Base-by-base conservation (phyloP, 2,113 vertebrate genomes). In the Pontoporia blainvillei region DNA sequence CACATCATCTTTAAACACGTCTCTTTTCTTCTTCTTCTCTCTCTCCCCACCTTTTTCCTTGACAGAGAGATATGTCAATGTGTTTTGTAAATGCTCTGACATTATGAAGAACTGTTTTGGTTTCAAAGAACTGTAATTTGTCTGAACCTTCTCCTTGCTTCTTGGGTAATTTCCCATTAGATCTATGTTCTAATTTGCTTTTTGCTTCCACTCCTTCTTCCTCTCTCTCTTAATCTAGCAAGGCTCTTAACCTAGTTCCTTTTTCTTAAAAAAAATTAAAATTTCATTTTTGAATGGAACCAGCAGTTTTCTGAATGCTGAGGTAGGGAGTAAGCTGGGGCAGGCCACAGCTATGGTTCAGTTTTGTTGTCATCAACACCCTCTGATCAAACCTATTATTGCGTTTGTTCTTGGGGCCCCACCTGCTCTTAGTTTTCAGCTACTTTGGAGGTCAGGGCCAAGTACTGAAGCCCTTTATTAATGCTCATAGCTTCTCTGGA, bases 151-250 rank as follows among this genome's bases (percentile, higher is more conserved):
- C 10, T n/a, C 31, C 39, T n/a, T 72, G 4, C 29, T 82, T 87
- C 86, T 91, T 78, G 36, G 27, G 61, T 85, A 85, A 81, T 91
- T 95, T 91, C 64, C 64, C 87, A 86, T 69, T 95, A 88, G 67
- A 52, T 52, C 54, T 61, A 44, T 59, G 54, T 36, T 79, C 12
- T 85, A 83, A 76, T 76, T 87, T 92, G 61, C 27, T 57, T 82
- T 72, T 86, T 93, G 49, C 34, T 88, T 81, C 73, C 41, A 85
- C 94, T 90, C 64, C 29, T 90, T 90, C 46, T 59, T 61, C 92
- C 36, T 82, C 21, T 88, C 27, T 67, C 46, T 94, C 71, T 86
- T 59, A 81, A 39, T 46, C 85, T 89, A 91, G 66, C n/a, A 66
- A 89, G 83, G 31, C 52, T 41, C 36, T 86, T 82, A 75, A n/a